These are phyloP conservation scores for Platanista minor DNA, from an alignment of 2,113 vertebrate species.

Conservation along the genomic window DNA sequence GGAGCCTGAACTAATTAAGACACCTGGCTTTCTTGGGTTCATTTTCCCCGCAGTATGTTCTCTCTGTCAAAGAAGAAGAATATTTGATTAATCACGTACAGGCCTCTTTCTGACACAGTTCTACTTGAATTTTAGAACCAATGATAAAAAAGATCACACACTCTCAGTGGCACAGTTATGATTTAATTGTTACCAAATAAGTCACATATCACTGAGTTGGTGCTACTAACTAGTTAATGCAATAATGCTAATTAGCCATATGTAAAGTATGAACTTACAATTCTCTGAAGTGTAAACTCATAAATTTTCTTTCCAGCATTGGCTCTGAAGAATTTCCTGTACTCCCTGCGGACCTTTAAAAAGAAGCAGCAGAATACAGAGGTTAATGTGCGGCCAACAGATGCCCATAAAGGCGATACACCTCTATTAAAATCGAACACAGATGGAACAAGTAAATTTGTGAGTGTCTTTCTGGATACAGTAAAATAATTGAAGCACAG, in stretches of 20 bases:
- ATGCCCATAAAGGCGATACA: neutral
- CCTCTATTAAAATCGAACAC: neutral
- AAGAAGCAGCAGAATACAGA: neutral
- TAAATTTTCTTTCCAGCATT: conserved; percentile 98
- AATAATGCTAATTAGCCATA: neutral
- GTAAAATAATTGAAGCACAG: neutral
- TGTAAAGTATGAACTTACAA: conserved; percentile 83
- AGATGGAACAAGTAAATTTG: neutral
- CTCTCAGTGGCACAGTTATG: neutral
- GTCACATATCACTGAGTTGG: neutral
- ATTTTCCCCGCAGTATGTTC: neutral
- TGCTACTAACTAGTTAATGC: neutral
- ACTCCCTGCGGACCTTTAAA: conserved; percentile 94
- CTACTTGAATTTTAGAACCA: neutral
- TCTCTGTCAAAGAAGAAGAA: neutral
- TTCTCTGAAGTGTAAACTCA: conserved; percentile 94
- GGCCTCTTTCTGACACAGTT: neutral
- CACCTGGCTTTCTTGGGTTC: neutral
- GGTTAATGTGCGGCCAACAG: neutral
- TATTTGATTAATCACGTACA: neutral
- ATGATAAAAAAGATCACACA: neutral
- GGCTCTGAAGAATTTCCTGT: conserved; percentile 98
- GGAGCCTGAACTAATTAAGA: neutral
- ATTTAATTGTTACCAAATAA: neutral
- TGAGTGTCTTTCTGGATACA: neutral